Evolutionary conservation across 2,888 invertebrate genomes (phyloP), one percentile per base, ranked within the genome.

Genomic region (Clanis bilineata): DNA sequence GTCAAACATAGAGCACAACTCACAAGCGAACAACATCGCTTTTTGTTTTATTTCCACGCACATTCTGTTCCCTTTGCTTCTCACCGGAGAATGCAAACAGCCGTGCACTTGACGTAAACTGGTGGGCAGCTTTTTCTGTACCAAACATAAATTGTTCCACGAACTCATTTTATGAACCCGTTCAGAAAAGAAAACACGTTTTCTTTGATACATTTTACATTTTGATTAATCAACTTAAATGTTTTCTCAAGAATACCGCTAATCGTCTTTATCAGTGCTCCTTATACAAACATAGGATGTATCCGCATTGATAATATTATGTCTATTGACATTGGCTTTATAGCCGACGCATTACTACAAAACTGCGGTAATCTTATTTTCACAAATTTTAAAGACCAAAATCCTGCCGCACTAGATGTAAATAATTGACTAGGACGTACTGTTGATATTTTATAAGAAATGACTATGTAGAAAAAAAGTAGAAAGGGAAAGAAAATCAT

Each of bases 1-100:
- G 60, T 61, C 65, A 66, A 66, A 70, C n/a, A n/a, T n/a, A 64
- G 67, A 64, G 64, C 56, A 59, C 62, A 62, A 58, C 59, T 54
- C 56, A 62, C 57, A 62, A 67, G 61, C 57, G 10, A 56, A 57
- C 39, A 15, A 41, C 15, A 41, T 6, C 18, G n/a, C 36, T 36
- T 56, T 38, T 32, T 59, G 18, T 56, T 43, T 55, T 25, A 57
- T 59, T 21, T 45, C 3, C 25, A 18, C 39, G 54, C 41, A 18
- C 10, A 28, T 39, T 54, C 9, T 36, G 36, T 23, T 41, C 38
- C 10, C 18, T 56, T 22, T 23, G 38, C 25, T 32, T 45, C 56
- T 15, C 59, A 59, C 44, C 28, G 54, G 39, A 32, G 41, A 59
- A 59, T 43, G 41, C 44, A 28, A 56, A 51, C 51, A 51, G 18